Conservation (phyloP, 2,888 invertebrate genomes). For the Entomobrya multifasciata region DNA sequence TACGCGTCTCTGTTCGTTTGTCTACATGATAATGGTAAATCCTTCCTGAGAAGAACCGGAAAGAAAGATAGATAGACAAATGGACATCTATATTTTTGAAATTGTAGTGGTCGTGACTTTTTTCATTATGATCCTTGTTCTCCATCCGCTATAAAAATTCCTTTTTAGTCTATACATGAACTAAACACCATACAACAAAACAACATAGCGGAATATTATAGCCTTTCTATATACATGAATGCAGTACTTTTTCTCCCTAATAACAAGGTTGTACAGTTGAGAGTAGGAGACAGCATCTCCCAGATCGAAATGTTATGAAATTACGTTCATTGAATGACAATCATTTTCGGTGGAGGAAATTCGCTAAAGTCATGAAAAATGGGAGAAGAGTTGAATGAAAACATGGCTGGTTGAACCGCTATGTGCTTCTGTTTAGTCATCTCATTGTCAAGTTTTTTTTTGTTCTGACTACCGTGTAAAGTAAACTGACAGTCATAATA, state of each 20-base stretch:
- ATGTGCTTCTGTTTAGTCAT: neutral
- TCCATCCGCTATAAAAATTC: neutral
- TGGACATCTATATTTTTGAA: conserved; percentile 1
- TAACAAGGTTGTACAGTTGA: neutral
- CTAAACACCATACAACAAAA: neutral
- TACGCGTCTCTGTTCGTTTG: neutral
- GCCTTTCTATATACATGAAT: neutral
- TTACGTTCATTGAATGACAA: conserved; percentile 27
- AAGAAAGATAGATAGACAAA: neutral
- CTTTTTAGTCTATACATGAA: neutral
- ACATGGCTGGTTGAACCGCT: neutral
- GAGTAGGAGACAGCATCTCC: neutral
- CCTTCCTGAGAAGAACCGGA: too few relatives aligned
- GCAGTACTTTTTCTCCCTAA: too few relatives aligned
- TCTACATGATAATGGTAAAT: neutral
- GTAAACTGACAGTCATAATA: too few relatives aligned
- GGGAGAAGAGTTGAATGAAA: neutral
- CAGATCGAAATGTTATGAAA: neutral
- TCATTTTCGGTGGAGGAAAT: neutral
- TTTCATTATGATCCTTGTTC: neutral
- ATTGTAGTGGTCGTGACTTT: conserved; percentile 3
- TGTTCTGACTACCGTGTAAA: neutral
- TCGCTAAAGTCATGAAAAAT: neutral
- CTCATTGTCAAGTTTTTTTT: neutral
- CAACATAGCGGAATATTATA: neutral